Conservation (phyloP, 2,888 invertebrate genomes). For the Seira ritae region DNA sequence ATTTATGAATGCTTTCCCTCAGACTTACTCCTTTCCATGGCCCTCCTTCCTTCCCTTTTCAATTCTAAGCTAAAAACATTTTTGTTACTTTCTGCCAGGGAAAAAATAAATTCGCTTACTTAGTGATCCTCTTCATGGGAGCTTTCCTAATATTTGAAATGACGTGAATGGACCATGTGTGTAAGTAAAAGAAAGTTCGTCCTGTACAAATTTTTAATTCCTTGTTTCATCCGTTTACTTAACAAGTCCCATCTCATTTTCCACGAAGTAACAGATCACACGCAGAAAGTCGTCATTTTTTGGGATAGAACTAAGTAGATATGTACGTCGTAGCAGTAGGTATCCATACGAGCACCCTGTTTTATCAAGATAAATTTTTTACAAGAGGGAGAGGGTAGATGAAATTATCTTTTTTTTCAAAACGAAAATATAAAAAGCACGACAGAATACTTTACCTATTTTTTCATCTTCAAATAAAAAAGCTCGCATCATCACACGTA, state of each 20-base stretch:
- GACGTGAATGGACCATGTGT: slow-evolving; percentile 46
- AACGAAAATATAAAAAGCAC: slow-evolving; percentile 13
- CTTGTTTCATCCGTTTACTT: slow-evolving; percentile 12
- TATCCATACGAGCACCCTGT: background rate
- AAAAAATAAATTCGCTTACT: too few relatives aligned
- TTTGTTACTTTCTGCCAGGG: background rate
- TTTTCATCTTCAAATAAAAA: background rate
- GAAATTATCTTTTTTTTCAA: background rate
- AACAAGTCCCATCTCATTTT: slow-evolving; percentile 1
- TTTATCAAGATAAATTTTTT: background rate
- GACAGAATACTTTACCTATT: background rate
- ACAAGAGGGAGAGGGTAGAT: slow-evolving; percentile 1
- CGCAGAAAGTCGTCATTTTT: too few relatives aligned
- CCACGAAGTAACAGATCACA: background rate
- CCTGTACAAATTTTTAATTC: slow-evolving; percentile 3
- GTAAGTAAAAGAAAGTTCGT: slow-evolving; percentile 8
- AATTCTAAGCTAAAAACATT: slow-evolving; percentile 6
- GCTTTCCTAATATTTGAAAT: slow-evolving; percentile 36
- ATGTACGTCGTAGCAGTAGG: background rate
- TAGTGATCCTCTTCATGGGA: slow-evolving; percentile 1
- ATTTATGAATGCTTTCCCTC: background rate
- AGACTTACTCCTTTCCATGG: background rate
- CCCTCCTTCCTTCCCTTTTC: background rate
- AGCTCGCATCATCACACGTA: slow-evolving; percentile 30
- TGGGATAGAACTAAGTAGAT: background rate